Base-by-base conservation (phyloP, 2,797 vertebrate genomes). In the Lepidocolaptes lacrymiger region DNA sequence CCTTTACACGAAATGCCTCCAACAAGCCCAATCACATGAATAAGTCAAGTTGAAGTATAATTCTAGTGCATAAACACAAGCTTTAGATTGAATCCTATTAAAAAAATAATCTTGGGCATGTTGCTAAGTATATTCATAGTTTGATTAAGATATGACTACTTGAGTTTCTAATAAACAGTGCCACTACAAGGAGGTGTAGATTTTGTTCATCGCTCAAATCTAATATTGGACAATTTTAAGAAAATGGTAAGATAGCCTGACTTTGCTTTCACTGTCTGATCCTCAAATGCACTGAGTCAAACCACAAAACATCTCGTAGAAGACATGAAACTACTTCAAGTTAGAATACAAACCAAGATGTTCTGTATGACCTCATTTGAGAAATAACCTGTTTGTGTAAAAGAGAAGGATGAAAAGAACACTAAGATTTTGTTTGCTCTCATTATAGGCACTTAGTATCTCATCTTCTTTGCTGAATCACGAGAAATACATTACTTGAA, bases 341-440 rank as follows among this genome's bases (percentile, higher is more conserved):
- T 41, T 23, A 26, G 44, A 16, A 55, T 6, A 61, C 12, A 67
- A 68, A 72, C 36, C 37, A 52, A 73, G 21, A 63, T 13, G 44
- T 55, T 41, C 12, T 20, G 9, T 55, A 78, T 0, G 0, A 52
- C 21, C 22, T 22, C 3, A 0, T 41, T 41, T 63, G 20, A 83
- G 34, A 80, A 89, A 69, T 48, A 79, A 76, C 6, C 48, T 58
- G 7, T 21, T 87, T 16, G 73, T 20, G 39, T 76, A 74, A 43
- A 91, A 72, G 5, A 66, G 39, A 81, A 58, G 7, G n/a, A 74
- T 52, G 11, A 49, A 75, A 78, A 72, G 59, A 62, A 41, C 28
- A 41, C 37, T 30, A 41, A 62, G 9, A 71, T 55, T 66, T 81
- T 59, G 56, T 51, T 91, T 9, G 55, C 4, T 41, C 39, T 39